Evolutionary conservation across 2,113 vertebrate species (phyloP).

Genomic region (Proteles cristata): DNA sequence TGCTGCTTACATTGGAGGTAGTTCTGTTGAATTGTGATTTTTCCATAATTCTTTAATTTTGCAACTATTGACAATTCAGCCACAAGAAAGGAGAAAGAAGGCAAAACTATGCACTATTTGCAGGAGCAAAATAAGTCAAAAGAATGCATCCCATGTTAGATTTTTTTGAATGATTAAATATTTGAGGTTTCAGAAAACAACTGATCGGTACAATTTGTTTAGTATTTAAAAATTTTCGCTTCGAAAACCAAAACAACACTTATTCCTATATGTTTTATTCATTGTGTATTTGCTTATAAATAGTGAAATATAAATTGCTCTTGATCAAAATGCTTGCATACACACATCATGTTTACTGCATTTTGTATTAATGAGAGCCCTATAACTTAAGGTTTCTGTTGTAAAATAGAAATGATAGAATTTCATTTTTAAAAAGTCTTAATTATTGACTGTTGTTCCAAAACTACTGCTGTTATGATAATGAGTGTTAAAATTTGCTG

Average conservation of each 20-base stretch:
- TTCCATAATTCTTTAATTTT: conserved; percentile 26
- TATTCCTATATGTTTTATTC: conserved; percentile 31
- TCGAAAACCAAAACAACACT: conserved; percentile 41
- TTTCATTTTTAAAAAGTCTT: conserved; percentile 66
- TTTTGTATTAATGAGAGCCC: conserved; percentile 8
- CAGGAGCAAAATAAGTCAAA: conserved; percentile 57
- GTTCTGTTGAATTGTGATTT: conserved; percentile 27
- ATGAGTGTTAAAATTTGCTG: conserved; percentile 32
- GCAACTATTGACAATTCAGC: not conserved
- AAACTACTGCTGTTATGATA: conserved; percentile 28
- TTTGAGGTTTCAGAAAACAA: conserved; percentile 34
- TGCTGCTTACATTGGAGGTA: conserved; percentile 56
- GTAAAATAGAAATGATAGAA: conserved; percentile 67
- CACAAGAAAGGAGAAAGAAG: conserved; percentile 30
- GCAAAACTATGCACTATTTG: not conserved
- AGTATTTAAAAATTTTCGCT: not conserved
- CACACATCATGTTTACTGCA: not conserved
- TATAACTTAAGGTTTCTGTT: conserved; percentile 52
- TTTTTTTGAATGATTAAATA: conserved; percentile 58
- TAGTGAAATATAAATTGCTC: conserved; percentile 42
- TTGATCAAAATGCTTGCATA: conserved; percentile 40
- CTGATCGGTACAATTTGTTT: conserved; percentile 34
- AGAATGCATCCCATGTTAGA: conserved; percentile 23
- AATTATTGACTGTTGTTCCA: conserved; percentile 42
- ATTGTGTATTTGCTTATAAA: conserved; percentile 54